These are phyloP conservation scores for Acanthurus lineatus DNA, from an alignment of 2,797 vertebrate species.

Conservation along the genomic window DNA sequence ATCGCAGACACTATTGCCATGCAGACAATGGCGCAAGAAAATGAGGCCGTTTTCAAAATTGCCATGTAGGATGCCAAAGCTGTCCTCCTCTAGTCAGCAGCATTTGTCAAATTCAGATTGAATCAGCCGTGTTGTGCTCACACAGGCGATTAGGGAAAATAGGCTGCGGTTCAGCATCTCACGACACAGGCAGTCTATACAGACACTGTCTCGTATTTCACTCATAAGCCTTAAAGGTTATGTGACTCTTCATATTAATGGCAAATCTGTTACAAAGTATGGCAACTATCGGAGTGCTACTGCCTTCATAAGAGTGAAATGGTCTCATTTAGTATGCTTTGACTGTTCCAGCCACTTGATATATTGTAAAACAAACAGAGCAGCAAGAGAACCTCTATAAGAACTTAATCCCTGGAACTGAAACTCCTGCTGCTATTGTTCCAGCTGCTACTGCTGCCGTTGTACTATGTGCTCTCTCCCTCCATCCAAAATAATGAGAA, in stretches of 20 bases:
- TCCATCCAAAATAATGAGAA: slow-evolving; percentile 72
- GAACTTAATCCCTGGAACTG: slow-evolving; percentile 78
- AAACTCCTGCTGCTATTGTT: slow-evolving; percentile 68
- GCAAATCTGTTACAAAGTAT: slow-evolving; percentile 57
- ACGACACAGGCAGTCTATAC: slow-evolving; percentile 36
- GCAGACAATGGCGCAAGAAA: slow-evolving; percentile 73
- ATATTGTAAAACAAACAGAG: slow-evolving; percentile 75
- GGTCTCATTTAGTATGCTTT: slow-evolving; percentile 53
- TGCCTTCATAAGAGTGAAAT: slow-evolving; percentile 38
- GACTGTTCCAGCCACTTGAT: slow-evolving; percentile 58
- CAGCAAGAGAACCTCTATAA: slow-evolving; percentile 58
- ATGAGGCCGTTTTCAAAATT: slow-evolving; percentile 78
- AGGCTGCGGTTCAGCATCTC: slow-evolving; percentile 51
- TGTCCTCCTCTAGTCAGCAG: slow-evolving; percentile 69
- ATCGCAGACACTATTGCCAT: slow-evolving; percentile 67
- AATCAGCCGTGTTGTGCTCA: slow-evolving; percentile 73
- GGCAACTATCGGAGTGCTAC: slow-evolving; percentile 40
- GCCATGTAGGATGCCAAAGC: slow-evolving; percentile 69
- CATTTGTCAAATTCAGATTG: slow-evolving; percentile 79
- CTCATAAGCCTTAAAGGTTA: slow-evolving; percentile 65
- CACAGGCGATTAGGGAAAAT: slow-evolving; percentile 66
- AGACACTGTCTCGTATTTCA: slow-evolving; percentile 44
- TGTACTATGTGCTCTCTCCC: slow-evolving; percentile 39
- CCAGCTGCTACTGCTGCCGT: slow-evolving; percentile 47
- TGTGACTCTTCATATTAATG: slow-evolving; percentile 63